These are phyloP conservation scores for Burhinus bistriatus DNA, from an alignment of 2,113 vertebrate genomes.

Conservation along the genomic window DNA sequence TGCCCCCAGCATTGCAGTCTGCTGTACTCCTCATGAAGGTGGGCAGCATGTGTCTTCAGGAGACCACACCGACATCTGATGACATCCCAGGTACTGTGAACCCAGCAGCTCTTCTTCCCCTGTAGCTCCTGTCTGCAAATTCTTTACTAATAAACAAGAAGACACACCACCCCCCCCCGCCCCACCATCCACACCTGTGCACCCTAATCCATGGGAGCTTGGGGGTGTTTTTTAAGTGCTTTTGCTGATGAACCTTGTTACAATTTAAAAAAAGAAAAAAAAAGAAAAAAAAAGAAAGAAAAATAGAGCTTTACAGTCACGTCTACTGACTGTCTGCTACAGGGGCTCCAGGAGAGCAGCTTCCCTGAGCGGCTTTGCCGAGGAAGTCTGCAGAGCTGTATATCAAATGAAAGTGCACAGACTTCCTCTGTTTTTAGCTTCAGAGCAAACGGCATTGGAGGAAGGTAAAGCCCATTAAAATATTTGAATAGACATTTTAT, in stretches of 20 bases:
- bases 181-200: not conserved
- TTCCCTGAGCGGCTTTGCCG: not conserved
- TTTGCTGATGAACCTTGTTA: not conserved
- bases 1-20: not conserved
- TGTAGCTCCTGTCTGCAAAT: not conserved
- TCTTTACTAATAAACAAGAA: not conserved
- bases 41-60: not conserved
- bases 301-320: not conserved
- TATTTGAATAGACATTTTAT: not conserved
- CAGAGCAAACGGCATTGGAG: not conserved
- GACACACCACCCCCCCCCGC: too few relatives aligned
- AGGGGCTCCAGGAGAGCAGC: not conserved
- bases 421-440: not conserved
- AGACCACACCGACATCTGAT: not conserved
- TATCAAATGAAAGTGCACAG: accelerated
- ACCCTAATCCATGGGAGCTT: not conserved
- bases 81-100: not conserved
- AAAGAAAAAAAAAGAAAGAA: not conserved
- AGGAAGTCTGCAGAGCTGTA: not conserved
- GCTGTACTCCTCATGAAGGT: accelerated
- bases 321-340: not conserved
- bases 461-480: not conserved
- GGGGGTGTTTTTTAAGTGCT: not conserved
- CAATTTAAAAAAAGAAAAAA: too few relatives aligned
- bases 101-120: not conserved